Evolutionary conservation across 2,888 invertebrate species (phyloP), one percentile per base, ranked within the genome.

Genomic region (Digitonthophagus gazella): DNA sequence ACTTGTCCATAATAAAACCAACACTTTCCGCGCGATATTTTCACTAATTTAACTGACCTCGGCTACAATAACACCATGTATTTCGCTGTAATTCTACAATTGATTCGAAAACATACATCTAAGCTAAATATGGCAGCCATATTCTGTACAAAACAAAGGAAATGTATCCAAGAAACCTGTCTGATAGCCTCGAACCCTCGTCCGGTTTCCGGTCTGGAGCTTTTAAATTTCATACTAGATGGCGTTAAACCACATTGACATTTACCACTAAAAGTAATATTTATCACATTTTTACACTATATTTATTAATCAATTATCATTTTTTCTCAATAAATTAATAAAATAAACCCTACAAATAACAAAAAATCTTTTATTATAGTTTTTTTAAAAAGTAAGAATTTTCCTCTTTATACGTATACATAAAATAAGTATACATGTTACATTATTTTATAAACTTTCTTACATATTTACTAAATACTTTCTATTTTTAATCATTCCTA

Each of bases 91-190:
- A 77, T 78, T 78, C 78, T 78, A 80, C 75, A 78, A 78, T 79
- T 83, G 84, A 84, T 85, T 84, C 87, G 88, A 90, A 90, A 90
- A 90, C 90, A 90, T 90, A 89, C 88, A 89, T 89, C 88, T 89
- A 89, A 90, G 86, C 90, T 89, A 90, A 91, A 91, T 90, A 91
- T 91, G 91, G 91, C 91, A 90, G 91, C 91, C 90, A 91, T 91
- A 90, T 89, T 89, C 89, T 88, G 88, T 89, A 87, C 88, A 90
- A 90, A 91, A 90, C 91, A 91, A 91, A 90, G 83, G 83, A 83
- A 83, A 81, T 79, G 79, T 82, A 83, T 81, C 82, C 79, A 79
- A 77, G 82, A 82, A 82, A 80, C 81, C 80, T 79, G 78, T 78
- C 79, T 78, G 75, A 80, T 81, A 83, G 79, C 80, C 80, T 81